Evolutionary conservation across 2,888 invertebrate genomes (phyloP).

Genomic region (Caenorhabditis becei): DNA sequence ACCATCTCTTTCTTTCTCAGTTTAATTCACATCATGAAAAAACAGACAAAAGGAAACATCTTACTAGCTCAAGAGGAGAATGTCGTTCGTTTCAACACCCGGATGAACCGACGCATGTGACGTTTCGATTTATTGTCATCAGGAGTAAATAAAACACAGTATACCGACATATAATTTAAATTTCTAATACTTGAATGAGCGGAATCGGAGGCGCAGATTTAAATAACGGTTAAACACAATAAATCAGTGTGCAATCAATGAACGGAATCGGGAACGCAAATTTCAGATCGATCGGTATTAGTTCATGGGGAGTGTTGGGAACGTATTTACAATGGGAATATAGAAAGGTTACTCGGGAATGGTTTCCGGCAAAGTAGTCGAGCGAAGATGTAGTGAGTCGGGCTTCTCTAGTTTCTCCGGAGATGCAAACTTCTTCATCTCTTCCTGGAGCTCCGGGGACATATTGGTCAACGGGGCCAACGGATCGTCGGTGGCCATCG

Average conservation of each 20-base stretch:
- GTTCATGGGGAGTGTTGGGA: no score
- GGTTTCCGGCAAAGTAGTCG: constrained; percentile 27
- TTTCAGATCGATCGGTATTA: no score
- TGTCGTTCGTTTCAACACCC: constrained; percentile 46
- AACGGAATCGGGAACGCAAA: no score
- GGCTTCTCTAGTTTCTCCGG: constrained; percentile 5
- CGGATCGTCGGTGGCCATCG: constrained; percentile 29
- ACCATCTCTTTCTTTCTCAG: constrained; percentile 38
- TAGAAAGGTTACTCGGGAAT: constrained; percentile 18
- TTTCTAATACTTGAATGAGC: no score
- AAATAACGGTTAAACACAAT: no score
- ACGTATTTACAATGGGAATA: background rate
- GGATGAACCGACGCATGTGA: constrained; percentile 36
- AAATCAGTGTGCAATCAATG: no score
- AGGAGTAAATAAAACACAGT: no score
- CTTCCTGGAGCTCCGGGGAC: constrained; percentile 18
- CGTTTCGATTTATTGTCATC: background rate
- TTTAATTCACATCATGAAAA: constrained; percentile 35
- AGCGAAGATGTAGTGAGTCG: constrained; percentile 15
- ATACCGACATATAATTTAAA: no score
- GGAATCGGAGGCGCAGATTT: no score
- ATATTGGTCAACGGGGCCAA: background rate
- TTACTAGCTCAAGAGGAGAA: constrained; percentile 24
- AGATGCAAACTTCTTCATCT: constrained; percentile 15
- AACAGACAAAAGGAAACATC: constrained; percentile 48